Evolutionary conservation across 1,140 invertebrate species (phyloP).

Genomic region (Neodiprion virginianus): DNA sequence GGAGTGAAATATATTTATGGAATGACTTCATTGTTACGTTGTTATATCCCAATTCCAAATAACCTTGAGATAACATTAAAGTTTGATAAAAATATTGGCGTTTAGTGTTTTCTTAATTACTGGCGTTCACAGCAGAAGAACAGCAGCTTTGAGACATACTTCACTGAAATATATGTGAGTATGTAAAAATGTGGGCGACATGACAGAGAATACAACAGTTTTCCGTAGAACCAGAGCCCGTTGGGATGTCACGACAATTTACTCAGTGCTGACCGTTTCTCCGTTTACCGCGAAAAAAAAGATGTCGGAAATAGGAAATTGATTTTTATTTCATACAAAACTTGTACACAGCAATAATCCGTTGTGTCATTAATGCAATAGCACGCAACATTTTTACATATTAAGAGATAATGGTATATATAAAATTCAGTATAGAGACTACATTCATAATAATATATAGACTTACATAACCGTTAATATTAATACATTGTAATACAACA

Average conservation of each 20-base stretch:
- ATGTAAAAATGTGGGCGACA: too few species aligned
- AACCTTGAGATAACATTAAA: too few species aligned
- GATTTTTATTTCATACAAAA: conserved; percentile 8
- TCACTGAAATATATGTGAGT: too few species aligned
- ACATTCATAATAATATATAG: conserved; percentile 8
- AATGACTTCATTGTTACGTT: not conserved
- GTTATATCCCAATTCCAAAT: not conserved
- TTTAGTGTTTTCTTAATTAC: too few species aligned
- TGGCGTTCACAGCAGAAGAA: too few species aligned
- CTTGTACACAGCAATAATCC: not conserved
- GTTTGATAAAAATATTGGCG: too few species aligned
- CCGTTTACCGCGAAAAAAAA: too few species aligned
- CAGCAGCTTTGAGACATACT: too few species aligned
- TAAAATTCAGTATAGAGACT: conserved; percentile 7
- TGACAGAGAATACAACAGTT: too few species aligned
- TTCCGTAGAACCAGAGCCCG: too few species aligned
- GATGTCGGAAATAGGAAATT: not conserved
- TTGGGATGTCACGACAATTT: too few species aligned
- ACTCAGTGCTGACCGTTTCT: too few species aligned
- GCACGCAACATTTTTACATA: conserved; percentile 7
- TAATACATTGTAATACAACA: not conserved
- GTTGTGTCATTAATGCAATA: conserved; percentile 1
- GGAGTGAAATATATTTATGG: not conserved
- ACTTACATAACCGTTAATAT: conserved; percentile 3
- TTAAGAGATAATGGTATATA: not conserved